Evolutionary conservation across 2,797 vertebrate species (phyloP), one percentile per base, ranked within the genome.

Genomic region (Meriones psammophilus): DNA sequence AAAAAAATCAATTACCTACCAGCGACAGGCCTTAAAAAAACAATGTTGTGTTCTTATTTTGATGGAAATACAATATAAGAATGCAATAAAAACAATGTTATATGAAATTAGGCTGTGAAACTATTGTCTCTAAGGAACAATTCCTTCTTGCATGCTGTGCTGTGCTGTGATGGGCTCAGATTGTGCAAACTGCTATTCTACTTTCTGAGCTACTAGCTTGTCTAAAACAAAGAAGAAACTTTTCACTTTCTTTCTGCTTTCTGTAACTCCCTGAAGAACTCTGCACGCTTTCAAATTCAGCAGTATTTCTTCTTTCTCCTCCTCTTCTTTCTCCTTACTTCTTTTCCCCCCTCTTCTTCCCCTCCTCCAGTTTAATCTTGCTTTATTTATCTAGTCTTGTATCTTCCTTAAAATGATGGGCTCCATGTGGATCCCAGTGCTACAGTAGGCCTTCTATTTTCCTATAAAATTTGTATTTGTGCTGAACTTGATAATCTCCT

Each of bases 1-100:
- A n/a, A 85, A 85, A 86, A 85, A 69, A 86, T 60, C 77, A 80
- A 93, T 69, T 42, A 84, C 54, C 28, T 92, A 46, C 3, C 1
- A 74, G 36, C 36, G 13, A 30, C 42, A 62, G n/a, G 0, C 8
- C 74, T 93, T 86, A 77, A 87, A 42, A 86, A 86, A 73, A 33
- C 15, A 76, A 26, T 39, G 71, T 1, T 68, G 22, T 89, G 39
- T 33, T 69, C 2, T 33, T 71, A 83, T 84, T 88, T 77, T 46
- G 30, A 46, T 94, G 33, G 7, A 94, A 93, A 84, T 42, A 88
- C 26, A 88, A 33, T 64, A 3, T 56, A 76, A 46, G 3, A 77
- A 71, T 93, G 77, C 33, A 88, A 36, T 84, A 62, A 46, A 74
- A 88, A 91, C 36, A 42, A 94, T 88, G 4, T 64, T 74, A 62